Base-by-base conservation (phyloP, 2,797 vertebrate species). In the Leontocebus nigricollis region DNA sequence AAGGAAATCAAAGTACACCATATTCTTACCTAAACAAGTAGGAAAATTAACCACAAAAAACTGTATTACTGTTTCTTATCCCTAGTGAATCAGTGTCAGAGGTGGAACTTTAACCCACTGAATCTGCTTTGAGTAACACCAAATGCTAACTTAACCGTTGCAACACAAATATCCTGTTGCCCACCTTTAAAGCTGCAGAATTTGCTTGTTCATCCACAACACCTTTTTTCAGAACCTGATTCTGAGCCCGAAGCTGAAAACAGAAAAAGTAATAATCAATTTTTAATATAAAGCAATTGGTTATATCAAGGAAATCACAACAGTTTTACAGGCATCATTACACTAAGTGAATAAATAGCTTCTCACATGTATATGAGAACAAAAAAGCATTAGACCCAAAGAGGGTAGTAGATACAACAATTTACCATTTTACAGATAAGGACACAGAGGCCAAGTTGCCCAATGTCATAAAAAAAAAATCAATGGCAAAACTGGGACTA, bases 161-260 rank as follows among this genome's bases (percentile, higher is more conserved):
- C 14, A 39, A 77, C 36, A 76, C 46, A 75, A 75, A 72, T 3
- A 26, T 0, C 36, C 75, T 19, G 1, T 5, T 70, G 2, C 89
- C 80, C 99, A 99, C 99, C 99, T 99, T 99, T 79, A 99, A 97
- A 39, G 99, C 99, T 52, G 98, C 98, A 67, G 99, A 99, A 98
- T 98, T 99, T 19, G 99, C 99, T 98, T 99, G 99, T 96, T 99
- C 99, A 98, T 99, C 99, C 95, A 99, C 99, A 46, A 99, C 99
- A 5, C 99, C 99, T 97, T 99, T 99, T 98, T 99, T 99, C 97
- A 99, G 97, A 41, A 99, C 99, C 98, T 99, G 99, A 98, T 99
- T 99, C 98, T 99, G 99, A 95, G 99, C 99, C 67, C 99, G 99
- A 97, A 99, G 99, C 99, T 99, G 98, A 97, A 98, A 99, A 97